These are phyloP conservation scores for Dissostichus mawsoni DNA, from an alignment of 2,113 vertebrate genomes.

Conservation along the genomic window DNA sequence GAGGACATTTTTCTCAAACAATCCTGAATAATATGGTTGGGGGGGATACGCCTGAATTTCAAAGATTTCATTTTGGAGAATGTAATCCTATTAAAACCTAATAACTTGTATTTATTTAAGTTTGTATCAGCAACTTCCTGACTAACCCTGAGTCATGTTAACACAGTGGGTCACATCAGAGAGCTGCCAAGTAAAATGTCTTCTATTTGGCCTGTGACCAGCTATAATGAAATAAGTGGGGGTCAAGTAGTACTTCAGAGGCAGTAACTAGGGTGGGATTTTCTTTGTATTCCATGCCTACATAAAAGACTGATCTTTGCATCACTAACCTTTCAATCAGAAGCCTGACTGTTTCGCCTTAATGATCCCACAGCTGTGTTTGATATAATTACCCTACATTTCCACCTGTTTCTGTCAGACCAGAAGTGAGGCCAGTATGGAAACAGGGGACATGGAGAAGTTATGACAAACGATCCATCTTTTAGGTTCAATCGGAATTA, in stretches of 20 bases:
- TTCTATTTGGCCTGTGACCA: constrained; percentile 1
- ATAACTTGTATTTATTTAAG: background rate
- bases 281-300: constrained; percentile 2
- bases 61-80: background rate
- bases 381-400: background rate
- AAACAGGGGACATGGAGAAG: too few relatives aligned
- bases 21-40: background rate
- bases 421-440: background rate
- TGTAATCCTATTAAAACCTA: background rate
- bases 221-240: constrained; percentile 21
- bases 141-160: constrained; percentile 1
- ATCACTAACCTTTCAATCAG: background rate
- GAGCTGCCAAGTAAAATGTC: constrained; percentile 8
- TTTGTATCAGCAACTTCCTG: background rate
- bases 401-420: background rate
- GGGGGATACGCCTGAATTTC: background rate
- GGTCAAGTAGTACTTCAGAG: constrained; percentile 11
- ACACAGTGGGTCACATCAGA: background rate
- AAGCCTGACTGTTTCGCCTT: background rate
- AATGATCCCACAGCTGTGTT: background rate
- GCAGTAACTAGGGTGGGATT: background rate
- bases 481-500: too few relatives aligned
- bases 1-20: background rate
- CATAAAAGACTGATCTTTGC: background rate
- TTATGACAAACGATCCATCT: too few relatives aligned